A percentile compares a stretch with the other conserved stretches of the same genome.
Evolutionary conservation across 2,888 invertebrate species (phyloP).

Genomic region (Chalcosyrphus nemorum): DNA sequence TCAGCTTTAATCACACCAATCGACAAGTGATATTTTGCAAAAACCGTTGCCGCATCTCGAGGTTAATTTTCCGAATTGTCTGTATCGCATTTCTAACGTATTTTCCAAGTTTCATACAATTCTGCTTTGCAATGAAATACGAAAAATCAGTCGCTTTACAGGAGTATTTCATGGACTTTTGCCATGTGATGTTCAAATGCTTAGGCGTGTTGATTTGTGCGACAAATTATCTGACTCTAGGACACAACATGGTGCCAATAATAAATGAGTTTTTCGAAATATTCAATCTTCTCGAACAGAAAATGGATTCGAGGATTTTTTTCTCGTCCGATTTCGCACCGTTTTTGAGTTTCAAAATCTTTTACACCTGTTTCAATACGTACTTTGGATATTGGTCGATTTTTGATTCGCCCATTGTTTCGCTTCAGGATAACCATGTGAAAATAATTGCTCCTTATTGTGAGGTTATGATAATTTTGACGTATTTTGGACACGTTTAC

Average conservation of each 20-base stretch:
- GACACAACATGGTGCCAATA: not conserved
- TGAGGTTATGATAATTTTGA: not conserved
- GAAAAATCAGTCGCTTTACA: not conserved
- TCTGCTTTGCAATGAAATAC: not conserved
- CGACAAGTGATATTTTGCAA: not conserved
- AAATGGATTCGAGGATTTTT: not conserved
- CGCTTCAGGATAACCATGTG: too few relatives aligned
- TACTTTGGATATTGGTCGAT: not conserved
- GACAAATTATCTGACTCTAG: not conserved
- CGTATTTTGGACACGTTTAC: not conserved
- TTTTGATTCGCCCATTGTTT: too few relatives aligned
- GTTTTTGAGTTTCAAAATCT: not conserved
- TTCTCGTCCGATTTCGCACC: not conserved
- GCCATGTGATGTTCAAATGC: not conserved
- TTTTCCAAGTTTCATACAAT: not conserved
- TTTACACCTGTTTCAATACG: not conserved
- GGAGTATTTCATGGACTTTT: not conserved
- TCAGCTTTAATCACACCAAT: not conserved
- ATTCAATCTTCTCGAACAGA: not conserved
- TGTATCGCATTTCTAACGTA: too few relatives aligned
- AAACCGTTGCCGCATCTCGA: not conserved
- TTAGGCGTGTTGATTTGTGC: not conserved
- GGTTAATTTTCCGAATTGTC: not conserved
- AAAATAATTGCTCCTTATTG: not conserved
- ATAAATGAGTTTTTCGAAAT: slow-evolving; percentile 10